Percentiles rank a stretch among this genome's conserved stretches.
Conservation (phyloP, 2,888 invertebrate species). For the Antheraea assamensis region DNA sequence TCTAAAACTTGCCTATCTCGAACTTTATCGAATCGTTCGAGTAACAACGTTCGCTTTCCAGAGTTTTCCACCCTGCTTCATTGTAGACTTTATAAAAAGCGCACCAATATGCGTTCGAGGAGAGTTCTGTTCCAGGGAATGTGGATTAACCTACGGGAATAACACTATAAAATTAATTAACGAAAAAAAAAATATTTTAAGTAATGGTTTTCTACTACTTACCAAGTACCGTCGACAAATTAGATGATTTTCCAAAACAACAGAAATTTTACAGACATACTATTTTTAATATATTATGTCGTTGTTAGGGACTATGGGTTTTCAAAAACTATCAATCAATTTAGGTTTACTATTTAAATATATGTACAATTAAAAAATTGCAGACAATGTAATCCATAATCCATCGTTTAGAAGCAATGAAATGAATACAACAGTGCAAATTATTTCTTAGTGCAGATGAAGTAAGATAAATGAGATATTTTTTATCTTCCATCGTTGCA, state of each 20-base stretch:
- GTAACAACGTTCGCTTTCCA: too few relatives aligned
- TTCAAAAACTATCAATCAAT: too few relatives aligned
- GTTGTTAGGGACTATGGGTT: too few relatives aligned
- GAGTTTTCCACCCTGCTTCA: too few relatives aligned
- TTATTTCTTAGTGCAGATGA: constrained; percentile 14
- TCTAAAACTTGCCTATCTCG: too few relatives aligned
- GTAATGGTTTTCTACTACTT: not conserved
- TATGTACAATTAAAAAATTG: not conserved
- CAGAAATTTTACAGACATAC: too few relatives aligned
- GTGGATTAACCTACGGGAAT: too few relatives aligned
- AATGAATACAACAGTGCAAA: not conserved
- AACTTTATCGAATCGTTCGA: too few relatives aligned
- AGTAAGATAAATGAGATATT: constrained; percentile 9
- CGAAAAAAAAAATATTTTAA: not conserved
- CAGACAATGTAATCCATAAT: not conserved
- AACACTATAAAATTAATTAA: too few relatives aligned
- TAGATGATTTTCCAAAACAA: not conserved
- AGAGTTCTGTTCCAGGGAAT: too few relatives aligned
- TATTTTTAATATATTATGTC: not conserved
- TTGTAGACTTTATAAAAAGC: too few relatives aligned
- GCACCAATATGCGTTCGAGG: too few relatives aligned
- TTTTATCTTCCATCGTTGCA: constrained; percentile 11
- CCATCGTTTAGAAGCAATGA: not conserved
- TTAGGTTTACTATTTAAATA: not conserved
- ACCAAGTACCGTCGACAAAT: not conserved